phyloP scores from a whole-genome alignment of 2,797 vertebrate species.

The Astyanax mexicanus region DNA sequence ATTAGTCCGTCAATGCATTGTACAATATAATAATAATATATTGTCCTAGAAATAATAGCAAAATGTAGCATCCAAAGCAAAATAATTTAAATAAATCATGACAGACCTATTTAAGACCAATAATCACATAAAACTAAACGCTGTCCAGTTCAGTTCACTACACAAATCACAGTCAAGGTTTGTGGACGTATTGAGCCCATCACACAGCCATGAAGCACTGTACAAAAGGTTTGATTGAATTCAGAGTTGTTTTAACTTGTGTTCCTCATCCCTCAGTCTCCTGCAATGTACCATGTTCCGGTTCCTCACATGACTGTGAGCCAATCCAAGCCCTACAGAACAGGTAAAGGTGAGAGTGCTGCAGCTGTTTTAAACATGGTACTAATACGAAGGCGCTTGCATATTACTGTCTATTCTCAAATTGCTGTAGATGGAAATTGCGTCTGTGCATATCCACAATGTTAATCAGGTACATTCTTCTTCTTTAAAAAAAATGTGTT shows the following conservation, averaged over 20 bases:
- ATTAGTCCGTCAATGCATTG: too few species aligned
- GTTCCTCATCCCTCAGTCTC: conserved; percentile 81
- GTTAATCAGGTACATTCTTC: not conserved
- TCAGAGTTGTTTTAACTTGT: conserved; percentile 35
- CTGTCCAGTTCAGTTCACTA: too few species aligned
- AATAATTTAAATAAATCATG: too few species aligned
- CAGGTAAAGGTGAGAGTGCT: conserved; percentile 98
- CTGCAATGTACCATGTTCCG: conserved; percentile 94
- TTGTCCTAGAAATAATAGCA: too few species aligned
- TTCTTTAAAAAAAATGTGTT: not conserved
- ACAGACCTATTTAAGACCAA: too few species aligned
- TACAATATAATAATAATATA: too few species aligned
- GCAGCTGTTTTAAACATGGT: conserved; percentile 40
- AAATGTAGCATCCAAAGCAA: too few species aligned
- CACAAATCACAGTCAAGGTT: too few species aligned
- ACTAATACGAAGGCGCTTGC: conserved; percentile 3
- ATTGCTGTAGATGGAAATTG: too few species aligned
- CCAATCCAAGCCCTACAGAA: conserved; percentile 99
- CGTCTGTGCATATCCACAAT: too few species aligned
- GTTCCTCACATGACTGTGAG: conserved; percentile 97
- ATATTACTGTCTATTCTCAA: not conserved
- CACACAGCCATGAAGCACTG: not conserved
- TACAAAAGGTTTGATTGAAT: not conserved
- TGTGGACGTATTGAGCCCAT: not conserved
- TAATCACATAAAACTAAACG: too few species aligned